Evolutionary conservation across 2,888 invertebrate genomes (phyloP).

Genomic region (Ceraclea dissimilis): DNA sequence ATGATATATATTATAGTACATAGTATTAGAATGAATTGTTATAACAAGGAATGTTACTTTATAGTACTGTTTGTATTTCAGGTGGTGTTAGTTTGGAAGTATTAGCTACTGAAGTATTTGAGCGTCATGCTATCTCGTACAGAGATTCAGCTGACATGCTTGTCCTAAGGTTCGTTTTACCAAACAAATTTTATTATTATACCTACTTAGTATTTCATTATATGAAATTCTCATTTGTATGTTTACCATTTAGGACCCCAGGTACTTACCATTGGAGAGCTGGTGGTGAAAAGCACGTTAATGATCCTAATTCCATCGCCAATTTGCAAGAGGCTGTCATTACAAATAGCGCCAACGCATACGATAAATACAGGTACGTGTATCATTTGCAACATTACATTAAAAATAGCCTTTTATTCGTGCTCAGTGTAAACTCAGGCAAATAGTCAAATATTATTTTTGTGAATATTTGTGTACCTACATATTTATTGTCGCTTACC

Average conservation of each 20-base stretch:
- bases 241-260: conserved; percentile 60
- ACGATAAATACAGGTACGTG: conserved; percentile 62
- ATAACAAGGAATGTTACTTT: background rate
- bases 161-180: conserved; percentile 54
- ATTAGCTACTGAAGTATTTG: conserved; percentile 76
- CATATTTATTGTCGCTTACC: too few species aligned
- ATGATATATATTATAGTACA: background rate
- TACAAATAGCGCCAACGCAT: conserved; percentile 73
- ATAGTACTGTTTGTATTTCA: conserved; percentile 24
- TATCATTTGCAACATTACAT: too few species aligned
- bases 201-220: too few species aligned
- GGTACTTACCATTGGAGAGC: conserved; percentile 96
- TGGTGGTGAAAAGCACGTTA: conserved; percentile 96
- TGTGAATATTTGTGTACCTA: too few species aligned
- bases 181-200: too few species aligned
- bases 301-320: conserved; percentile 79
- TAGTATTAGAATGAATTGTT: too few species aligned
- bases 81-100: conserved; percentile 90
- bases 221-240: too few species aligned
- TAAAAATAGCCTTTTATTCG: too few species aligned
- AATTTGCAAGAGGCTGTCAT: conserved; percentile 77
- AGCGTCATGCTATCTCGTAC: conserved; percentile 73
- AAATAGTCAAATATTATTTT: background rate
- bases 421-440: conserved; percentile 3
- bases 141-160: conserved; percentile 60